Evolutionary conservation across 2,888 invertebrate genomes (phyloP), one percentile per base, ranked within the genome.

Genomic region (Coleophora flavipennella): DNA sequence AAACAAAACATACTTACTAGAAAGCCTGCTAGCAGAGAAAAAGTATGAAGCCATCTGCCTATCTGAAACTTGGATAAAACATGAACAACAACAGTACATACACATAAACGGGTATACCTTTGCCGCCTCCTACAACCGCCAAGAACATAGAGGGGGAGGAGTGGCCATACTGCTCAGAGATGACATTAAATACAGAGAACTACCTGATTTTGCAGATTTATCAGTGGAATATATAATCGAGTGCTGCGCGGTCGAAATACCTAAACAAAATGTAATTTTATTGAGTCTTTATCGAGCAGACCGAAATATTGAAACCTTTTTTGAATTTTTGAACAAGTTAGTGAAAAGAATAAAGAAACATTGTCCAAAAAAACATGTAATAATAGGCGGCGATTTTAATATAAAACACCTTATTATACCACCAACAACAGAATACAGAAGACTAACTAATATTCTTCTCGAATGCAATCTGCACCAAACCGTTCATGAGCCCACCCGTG

Each of bases 41-140:
- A 12, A 35, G 2, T 39, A 41, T 26, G 28, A 35, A 7, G 42
- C 35, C 9, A 10, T 42, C 4, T 45, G 42, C 35, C 31, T 43
- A 4, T 10, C 39, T 1, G 43, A 46, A 34, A 46, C 45, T 1
- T 46, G 45, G 43, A 40, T 46, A 11, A 33, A 29, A 9, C 36
- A 42, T 28, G 28, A 20, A 14, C 40, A 42, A 13, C 33, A 27
- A 12, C 27, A 38, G 2, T 25, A 11, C 3, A 28, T 42, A 20
- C 33, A 38, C 13, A 20, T 45, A n/a, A 12, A 11, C 4, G 40
- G 38, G 4, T 38, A 42, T 27, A 33, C 12, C 12, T 29, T 42
- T 8, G 45, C 42, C 1, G 38, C 42, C 2, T 13, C 36, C 3
- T 45, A 25, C 35, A 34, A 31, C 27, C 29, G 45, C 10, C 29